Conservation (phyloP, 2,888 invertebrate genomes). For the Spodoptera picta region DNA sequence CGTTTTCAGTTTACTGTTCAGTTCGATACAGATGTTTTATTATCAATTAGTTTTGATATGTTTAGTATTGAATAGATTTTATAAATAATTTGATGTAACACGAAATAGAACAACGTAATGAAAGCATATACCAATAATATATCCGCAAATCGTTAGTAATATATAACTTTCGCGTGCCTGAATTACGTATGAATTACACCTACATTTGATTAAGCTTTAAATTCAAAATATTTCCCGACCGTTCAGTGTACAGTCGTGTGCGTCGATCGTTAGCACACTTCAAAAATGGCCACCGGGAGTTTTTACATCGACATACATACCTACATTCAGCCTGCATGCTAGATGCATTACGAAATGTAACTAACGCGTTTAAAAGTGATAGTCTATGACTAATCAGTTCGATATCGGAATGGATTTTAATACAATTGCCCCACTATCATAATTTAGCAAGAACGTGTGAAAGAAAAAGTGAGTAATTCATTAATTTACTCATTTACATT, state of each 20-base stretch:
- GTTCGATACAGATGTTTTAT: slow-evolving; percentile 23
- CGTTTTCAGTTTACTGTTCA: too few relatives aligned
- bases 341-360: slow-evolving; percentile 57
- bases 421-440: slow-evolving; percentile 18
- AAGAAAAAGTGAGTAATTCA: slow-evolving; percentile 43
- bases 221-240: slow-evolving; percentile 15
- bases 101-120: slow-evolving; percentile 14
- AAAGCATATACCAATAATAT: slow-evolving; percentile 2
- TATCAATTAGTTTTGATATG: slow-evolving; percentile 34
- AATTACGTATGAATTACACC: slow-evolving; percentile 21
- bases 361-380: slow-evolving; percentile 49
- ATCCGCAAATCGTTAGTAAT: slow-evolving; percentile 4
- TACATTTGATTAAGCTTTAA: slow-evolving; percentile 17
- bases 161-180: slow-evolving; percentile 16
- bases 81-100: slow-evolving; percentile 6
- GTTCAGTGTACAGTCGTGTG: slow-evolving; percentile 38
- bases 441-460: slow-evolving; percentile 20
- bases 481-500: slow-evolving; percentile 20
- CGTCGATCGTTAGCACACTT: slow-evolving; percentile 54
- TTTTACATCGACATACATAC: slow-evolving; percentile 58
- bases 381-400: slow-evolving; percentile 52
- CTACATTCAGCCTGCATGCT: slow-evolving; percentile 53
- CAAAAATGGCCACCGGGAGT: slow-evolving; percentile 44
- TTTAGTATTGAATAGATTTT: too few relatives aligned
- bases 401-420: slow-evolving; percentile 29